A percentile compares a stretch with the other conserved stretches of the same genome.
phyloP scores from a whole-genome alignment of 2,113 vertebrate genomes.

The Macroglossus sobrinus region DNA sequence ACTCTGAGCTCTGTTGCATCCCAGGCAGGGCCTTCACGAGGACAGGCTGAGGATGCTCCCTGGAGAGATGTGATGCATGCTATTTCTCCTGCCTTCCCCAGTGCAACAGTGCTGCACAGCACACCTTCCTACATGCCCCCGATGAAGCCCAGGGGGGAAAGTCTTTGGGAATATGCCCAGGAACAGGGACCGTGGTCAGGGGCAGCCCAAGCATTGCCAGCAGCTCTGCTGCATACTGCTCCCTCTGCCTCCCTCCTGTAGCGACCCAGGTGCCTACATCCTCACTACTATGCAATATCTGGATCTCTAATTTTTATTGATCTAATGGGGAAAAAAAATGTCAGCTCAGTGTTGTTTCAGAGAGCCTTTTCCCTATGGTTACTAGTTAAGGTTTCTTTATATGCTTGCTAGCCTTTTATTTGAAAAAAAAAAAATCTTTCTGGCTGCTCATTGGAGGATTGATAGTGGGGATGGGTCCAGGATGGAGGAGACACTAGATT shows the following conservation, averaged over 20 bases:
- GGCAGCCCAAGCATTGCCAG: accelerated
- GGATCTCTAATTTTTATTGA: neutral
- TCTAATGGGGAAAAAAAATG: neutral
- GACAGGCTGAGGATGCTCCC: neutral
- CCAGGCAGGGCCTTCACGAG: accelerated
- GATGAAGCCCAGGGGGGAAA: too few species aligned
- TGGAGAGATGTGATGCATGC: neutral
- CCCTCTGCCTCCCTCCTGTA: neutral
- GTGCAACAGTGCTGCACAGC: accelerated
- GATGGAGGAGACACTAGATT: neutral
- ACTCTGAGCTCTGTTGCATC: accelerated
- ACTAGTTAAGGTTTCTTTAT: neutral
- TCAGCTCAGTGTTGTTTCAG: neutral
- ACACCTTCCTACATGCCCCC: accelerated
- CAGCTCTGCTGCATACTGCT: neutral
- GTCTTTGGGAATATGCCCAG: neutral
- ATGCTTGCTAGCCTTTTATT: neutral
- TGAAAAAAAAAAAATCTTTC: neutral
- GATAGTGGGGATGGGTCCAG: too few species aligned
- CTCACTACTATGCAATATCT: too few species aligned
- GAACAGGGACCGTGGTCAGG: neutral
- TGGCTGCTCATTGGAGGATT: neutral
- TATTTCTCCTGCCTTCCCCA: neutral
- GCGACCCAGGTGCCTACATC: accelerated
- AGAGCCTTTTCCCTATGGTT: neutral